phyloP scores from a whole-genome alignment of 1,140 invertebrate species.

The Megalopta genalis region DNA sequence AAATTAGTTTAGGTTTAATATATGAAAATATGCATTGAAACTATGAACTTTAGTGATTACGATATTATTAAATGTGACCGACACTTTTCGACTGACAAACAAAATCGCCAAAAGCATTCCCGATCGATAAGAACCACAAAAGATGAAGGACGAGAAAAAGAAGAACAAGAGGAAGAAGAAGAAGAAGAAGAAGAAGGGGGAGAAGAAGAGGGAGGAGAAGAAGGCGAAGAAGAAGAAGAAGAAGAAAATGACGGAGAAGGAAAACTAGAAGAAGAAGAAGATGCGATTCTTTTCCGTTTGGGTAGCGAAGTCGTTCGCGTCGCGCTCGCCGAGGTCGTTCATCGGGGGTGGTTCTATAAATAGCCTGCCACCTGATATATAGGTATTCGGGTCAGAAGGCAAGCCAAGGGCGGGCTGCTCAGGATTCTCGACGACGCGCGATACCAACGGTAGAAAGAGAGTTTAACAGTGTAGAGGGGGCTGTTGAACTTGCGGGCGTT shows the following conservation, averaged over 20 bases:
- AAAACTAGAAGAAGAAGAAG: not conserved
- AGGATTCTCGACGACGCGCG: conserved; percentile 43
- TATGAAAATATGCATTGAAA: too few species aligned
- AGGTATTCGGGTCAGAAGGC: conserved; percentile 72
- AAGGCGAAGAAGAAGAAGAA: not conserved
- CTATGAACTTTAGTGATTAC: too few species aligned
- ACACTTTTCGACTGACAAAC: too few species aligned
- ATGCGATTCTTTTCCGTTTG: not conserved
- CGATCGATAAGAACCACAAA: too few species aligned
- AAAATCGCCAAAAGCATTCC: too few species aligned
- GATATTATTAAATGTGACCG: too few species aligned
- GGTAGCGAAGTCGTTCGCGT: conserved; percentile 49
- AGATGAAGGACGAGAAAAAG: too few species aligned
- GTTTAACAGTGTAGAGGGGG: too few species aligned
- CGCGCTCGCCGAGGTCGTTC: conserved; percentile 64
- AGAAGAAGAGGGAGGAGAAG: not conserved
- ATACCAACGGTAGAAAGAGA: conserved; percentile 9
- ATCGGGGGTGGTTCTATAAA: conserved; percentile 73
- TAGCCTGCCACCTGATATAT: conserved; percentile 67
- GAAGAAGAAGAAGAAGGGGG: too few species aligned
- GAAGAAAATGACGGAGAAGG: too few species aligned
- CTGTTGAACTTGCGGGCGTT: not conserved
- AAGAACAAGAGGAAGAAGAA: too few species aligned
- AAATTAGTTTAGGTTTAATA: too few species aligned
- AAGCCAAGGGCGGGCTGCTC: conserved; percentile 69